A percentile compares a stretch with the other conserved stretches of the same genome.
phyloP scores from a whole-genome alignment of 2,113 vertebrate species.

The Hypanus sabinus region DNA sequence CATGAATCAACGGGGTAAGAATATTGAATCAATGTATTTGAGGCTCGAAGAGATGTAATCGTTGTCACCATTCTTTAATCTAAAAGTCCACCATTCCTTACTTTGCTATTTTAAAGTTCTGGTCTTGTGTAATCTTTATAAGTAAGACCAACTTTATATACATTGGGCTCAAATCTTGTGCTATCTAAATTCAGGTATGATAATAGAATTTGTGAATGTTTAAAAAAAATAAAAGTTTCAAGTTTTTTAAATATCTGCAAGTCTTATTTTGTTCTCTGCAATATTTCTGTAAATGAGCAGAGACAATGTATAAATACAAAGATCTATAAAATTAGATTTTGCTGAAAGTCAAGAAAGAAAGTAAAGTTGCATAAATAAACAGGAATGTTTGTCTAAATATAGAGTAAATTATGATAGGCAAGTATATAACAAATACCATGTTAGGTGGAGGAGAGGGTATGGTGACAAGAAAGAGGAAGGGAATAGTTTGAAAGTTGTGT shows the following conservation, averaged over 20 bases:
- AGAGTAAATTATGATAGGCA: neutral
- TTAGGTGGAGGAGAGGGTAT: neutral
- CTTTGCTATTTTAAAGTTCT: neutral
- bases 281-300: neutral
- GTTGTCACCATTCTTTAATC: neutral
- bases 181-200: conserved; percentile 11
- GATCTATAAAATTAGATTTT: neutral
- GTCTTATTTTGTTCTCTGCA: neutral
- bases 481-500: neutral
- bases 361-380: neutral
- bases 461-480: neutral
- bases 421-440: neutral
- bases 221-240: neutral
- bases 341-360: neutral
- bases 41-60: too few relatives aligned
- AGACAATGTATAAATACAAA: neutral
- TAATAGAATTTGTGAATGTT: neutral
- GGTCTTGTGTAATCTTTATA: neutral
- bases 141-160: neutral
- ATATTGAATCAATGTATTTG: neutral
- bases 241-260: neutral
- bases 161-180: neutral
- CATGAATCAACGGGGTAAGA: neutral
- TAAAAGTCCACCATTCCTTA: neutral
- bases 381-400: neutral